phyloP scores from a whole-genome alignment of 2,888 invertebrate genomes.

The Heteromurus nitidus region DNA sequence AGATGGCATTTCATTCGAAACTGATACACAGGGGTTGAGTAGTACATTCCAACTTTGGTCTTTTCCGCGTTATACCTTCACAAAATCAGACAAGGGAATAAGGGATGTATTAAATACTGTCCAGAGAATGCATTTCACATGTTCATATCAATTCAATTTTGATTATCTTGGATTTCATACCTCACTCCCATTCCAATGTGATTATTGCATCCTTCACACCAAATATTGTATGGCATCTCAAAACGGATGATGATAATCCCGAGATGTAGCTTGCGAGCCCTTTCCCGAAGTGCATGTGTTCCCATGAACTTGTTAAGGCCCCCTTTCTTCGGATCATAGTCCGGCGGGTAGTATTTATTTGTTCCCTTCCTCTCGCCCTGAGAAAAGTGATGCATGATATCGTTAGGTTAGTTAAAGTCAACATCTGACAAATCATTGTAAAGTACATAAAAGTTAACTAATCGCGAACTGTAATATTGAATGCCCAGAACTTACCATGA shows the following conservation, averaged over 20 bases:
- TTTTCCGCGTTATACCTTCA: slow-evolving; percentile 96
- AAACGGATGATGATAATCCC: slow-evolving; percentile 98
- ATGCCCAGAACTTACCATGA: neutral
- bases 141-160: slow-evolving; percentile 12
- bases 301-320: slow-evolving; percentile 94
- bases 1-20: slow-evolving; percentile 99
- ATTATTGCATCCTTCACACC: slow-evolving; percentile 98
- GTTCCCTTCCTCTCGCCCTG: slow-evolving; percentile 98
- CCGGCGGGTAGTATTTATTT: slow-evolving; percentile 98
- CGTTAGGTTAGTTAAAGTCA: neutral
- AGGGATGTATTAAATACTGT: too few species aligned
- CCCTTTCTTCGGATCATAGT: slow-evolving; percentile 96
- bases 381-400: neutral
- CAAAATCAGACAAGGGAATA: too few species aligned
- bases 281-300: slow-evolving; percentile 95
- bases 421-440: neutral
- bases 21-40: slow-evolving; percentile 97
- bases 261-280: slow-evolving; percentile 95
- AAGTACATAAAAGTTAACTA: neutral
- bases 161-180: slow-evolving; percentile 74
- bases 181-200: slow-evolving; percentile 99
- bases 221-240: slow-evolving; percentile 99
- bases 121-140: too few species aligned
- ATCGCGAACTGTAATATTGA: too few species aligned
- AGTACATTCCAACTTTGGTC: slow-evolving; percentile 97